These are phyloP conservation scores for Hymenochirus boettgeri DNA, from an alignment of 2,113 vertebrate genomes.

Conservation along the genomic window DNA sequence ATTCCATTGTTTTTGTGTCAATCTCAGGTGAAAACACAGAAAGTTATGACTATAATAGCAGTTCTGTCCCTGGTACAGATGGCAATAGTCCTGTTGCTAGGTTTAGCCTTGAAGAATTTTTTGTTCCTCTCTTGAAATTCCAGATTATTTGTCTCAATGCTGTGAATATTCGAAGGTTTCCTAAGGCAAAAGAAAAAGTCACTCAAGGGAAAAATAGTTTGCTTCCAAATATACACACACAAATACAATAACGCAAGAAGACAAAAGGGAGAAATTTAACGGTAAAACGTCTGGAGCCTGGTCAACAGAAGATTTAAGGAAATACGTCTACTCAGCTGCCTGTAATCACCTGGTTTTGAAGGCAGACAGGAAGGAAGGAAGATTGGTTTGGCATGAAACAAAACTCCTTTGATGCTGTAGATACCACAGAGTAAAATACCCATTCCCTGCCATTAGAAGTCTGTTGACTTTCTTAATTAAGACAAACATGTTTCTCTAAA, in stretches of 20 bases:
- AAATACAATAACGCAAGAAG: slow-evolving; percentile 64
- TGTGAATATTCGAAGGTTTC: slow-evolving; percentile 83
- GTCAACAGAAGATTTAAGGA: slow-evolving; percentile 72
- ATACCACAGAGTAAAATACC: slow-evolving; percentile 67
- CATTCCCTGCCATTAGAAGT: slow-evolving; percentile 71
- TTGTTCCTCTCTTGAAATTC: slow-evolving; percentile 86
- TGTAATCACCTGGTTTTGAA: slow-evolving; percentile 77
- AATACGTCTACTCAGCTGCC: slow-evolving; percentile 71
- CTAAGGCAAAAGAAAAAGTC: slow-evolving; percentile 68
- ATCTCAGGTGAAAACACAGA: slow-evolving; percentile 88
- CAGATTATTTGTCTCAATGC: slow-evolving; percentile 89
- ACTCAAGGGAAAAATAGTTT: not conserved
- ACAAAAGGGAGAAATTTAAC: slow-evolving; percentile 35
- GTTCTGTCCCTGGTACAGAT: slow-evolving; percentile 84
- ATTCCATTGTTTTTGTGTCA: no score
- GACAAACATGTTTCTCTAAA: slow-evolving; percentile 77
- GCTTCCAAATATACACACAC: not conserved
- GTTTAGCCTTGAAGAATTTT: slow-evolving; percentile 87
- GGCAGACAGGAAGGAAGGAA: slow-evolving; percentile 71
- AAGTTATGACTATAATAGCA: slow-evolving; percentile 69
- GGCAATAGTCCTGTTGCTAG: slow-evolving; percentile 89
- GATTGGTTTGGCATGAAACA: slow-evolving; percentile 73
- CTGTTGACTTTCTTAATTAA: slow-evolving; percentile 84
- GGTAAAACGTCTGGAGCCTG: slow-evolving; percentile 59
- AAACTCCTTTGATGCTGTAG: slow-evolving; percentile 70